Evolutionary conservation across 2,888 invertebrate species (phyloP).

Genomic region (Ypsolopha sequella): DNA sequence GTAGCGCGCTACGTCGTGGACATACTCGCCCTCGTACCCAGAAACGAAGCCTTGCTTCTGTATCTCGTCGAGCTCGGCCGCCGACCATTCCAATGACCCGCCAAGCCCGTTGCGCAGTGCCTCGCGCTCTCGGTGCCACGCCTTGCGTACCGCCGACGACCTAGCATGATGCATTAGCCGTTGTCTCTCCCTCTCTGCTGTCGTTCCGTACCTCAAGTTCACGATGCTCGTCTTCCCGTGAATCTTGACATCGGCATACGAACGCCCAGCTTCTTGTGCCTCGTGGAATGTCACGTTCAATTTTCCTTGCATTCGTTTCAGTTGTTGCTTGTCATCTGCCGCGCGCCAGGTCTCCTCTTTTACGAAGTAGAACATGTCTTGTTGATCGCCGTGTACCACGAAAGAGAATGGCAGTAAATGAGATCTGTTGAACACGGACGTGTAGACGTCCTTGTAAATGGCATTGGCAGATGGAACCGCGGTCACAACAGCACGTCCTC

Average conservation of each 20-base stretch:
- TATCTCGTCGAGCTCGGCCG: constrained; percentile 90
- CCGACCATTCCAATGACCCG: constrained; percentile 87
- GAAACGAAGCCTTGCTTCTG: constrained; percentile 85
- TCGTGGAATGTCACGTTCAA: constrained; percentile 94
- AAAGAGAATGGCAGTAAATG: constrained; percentile 89
- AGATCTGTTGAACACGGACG: constrained; percentile 92
- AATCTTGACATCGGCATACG: constrained; percentile 89
- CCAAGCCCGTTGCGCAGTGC: constrained; percentile 82
- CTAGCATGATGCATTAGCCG: constrained; percentile 92
- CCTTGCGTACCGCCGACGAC: constrained; percentile 86
- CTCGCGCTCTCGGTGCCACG: constrained; percentile 94
- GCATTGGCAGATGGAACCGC: constrained; percentile 92
- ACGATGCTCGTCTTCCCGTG: constrained; percentile 92
- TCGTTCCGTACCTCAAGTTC: constrained; percentile 95
- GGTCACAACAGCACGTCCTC: constrained; percentile 85
- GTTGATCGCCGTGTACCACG: constrained; percentile 88
- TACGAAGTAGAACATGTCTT: constrained; percentile 94
- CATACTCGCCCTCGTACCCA: constrained; percentile 92
- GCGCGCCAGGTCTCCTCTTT: constrained; percentile 93
- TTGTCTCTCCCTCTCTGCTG: constrained; percentile 89
- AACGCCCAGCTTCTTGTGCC: constrained; percentile 80
- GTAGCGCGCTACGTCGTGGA: constrained; percentile 89
- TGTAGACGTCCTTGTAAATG: constrained; percentile 92
- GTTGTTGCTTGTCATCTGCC: constrained; percentile 87
- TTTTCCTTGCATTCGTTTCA: constrained; percentile 90